phyloP scores from a whole-genome alignment of 2,888 invertebrate genomes.

The Ophioninae sp. region DNA sequence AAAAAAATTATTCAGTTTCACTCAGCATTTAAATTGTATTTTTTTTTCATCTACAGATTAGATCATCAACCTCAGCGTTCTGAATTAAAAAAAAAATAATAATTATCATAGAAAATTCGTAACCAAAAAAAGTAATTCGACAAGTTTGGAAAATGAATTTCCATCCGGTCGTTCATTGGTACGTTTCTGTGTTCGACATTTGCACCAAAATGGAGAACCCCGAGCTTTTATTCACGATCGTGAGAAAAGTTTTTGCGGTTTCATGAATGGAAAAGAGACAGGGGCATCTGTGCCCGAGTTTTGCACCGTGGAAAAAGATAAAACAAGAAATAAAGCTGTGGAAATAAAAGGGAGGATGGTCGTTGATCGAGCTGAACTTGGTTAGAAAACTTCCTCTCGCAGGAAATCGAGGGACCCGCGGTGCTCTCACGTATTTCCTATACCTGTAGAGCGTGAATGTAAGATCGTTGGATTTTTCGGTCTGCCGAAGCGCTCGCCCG shows the following conservation, averaged over 20 bases:
- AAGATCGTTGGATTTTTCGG: slow-evolving; percentile 59
- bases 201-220: background rate
- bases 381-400: slow-evolving; percentile 40
- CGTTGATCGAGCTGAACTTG: slow-evolving; percentile 43
- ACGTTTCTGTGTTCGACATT: background rate
- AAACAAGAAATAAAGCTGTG: slow-evolving; percentile 34
- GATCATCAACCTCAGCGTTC: background rate
- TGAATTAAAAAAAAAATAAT: background rate
- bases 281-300: slow-evolving; percentile 17
- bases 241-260: slow-evolving; percentile 2
- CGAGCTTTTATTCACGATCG: slow-evolving; percentile 11
- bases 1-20: too few relatives aligned
- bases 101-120: background rate
- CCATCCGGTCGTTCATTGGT: background rate
- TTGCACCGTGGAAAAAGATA: slow-evolving; percentile 13
- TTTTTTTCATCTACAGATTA: background rate
- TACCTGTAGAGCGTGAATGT: slow-evolving; percentile 27
- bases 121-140: background rate
- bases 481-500: slow-evolving; percentile 53
- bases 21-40: background rate
- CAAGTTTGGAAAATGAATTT: background rate
- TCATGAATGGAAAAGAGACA: slow-evolving; percentile 18
- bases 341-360: slow-evolving; percentile 40
- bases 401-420: slow-evolving; percentile 43
- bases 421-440: slow-evolving; percentile 22